Evolutionary conservation across 1,140 invertebrate genomes (phyloP).

Genomic region (Drosophila triauraria): DNA sequence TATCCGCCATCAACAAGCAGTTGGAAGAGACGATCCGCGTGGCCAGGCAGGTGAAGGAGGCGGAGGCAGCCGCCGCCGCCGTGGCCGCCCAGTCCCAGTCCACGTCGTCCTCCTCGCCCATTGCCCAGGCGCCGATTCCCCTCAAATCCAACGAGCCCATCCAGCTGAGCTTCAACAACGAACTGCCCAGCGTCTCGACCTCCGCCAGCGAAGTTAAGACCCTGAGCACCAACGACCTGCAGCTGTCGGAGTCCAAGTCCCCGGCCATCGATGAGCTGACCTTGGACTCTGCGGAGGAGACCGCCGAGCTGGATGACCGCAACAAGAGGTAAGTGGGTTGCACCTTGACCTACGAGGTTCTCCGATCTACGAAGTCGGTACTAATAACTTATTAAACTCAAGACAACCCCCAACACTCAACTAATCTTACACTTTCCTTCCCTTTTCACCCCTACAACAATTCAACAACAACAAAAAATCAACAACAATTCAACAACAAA

Average conservation of each 20-base stretch:
- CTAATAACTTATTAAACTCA: not conserved
- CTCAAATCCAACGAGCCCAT: constrained; percentile 80
- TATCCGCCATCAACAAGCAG: constrained; percentile 83
- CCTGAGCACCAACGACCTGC: constrained; percentile 73
- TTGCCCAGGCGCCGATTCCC: constrained; percentile 60
- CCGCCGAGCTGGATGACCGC: constrained; percentile 90
- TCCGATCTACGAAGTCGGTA: no score
- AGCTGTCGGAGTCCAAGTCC: constrained; percentile 86
- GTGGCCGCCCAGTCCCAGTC: constrained; percentile 47
- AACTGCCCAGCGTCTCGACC: constrained; percentile 61
- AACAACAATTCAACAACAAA: constrained; percentile 8
- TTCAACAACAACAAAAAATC: constrained; percentile 24
- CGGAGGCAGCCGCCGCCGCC: constrained; percentile 72
- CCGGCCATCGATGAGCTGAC: constrained; percentile 87
- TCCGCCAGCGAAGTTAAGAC: constrained; percentile 59
- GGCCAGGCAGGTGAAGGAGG: constrained; percentile 82
- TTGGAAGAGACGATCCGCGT: constrained; percentile 84
- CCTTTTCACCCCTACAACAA: constrained; percentile 18
- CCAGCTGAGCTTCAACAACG: constrained; percentile 85
- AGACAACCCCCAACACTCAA: constrained; percentile 7
- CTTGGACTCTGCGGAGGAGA: constrained; percentile 87
- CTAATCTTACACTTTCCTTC: constrained; percentile 47
- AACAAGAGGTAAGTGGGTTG: constrained; percentile 88
- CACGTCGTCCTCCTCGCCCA: constrained; percentile 44
- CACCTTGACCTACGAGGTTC: not conserved